Percentiles rank a stretch among this genome's conserved stretches.
These are phyloP conservation scores for Vanessa atalanta DNA, from an alignment of 1,140 invertebrate genomes.

Conservation along the genomic window DNA sequence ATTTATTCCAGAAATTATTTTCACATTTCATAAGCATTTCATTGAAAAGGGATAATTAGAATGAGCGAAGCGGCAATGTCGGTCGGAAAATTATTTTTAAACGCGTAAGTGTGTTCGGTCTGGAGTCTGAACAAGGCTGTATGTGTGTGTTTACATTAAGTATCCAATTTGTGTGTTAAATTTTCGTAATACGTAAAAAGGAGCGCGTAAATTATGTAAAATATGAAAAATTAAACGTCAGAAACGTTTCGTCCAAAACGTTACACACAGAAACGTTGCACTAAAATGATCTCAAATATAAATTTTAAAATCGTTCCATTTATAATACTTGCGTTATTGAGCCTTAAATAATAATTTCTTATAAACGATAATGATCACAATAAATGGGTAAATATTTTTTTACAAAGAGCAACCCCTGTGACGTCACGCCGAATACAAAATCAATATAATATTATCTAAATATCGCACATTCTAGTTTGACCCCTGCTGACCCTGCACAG, in stretches of 20 bases:
- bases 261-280: too few species aligned
- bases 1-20: slow-evolving; percentile 30
- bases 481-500: slow-evolving; percentile 6
- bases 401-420: not conserved
- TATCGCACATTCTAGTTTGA: not conserved
- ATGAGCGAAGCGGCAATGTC: slow-evolving; percentile 4
- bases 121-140: not conserved
- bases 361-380: too few species aligned
- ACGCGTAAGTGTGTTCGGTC: not conserved
- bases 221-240: too few species aligned
- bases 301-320: too few species aligned
- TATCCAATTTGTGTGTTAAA: not conserved
- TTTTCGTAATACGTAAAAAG: not conserved
- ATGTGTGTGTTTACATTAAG: not conserved
- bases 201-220: too few species aligned
- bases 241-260: too few species aligned
- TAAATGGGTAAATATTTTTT: too few species aligned
- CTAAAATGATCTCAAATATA: too few species aligned
- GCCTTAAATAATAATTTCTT: too few species aligned
- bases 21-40: slow-evolving; percentile 21
- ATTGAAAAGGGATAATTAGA: slow-evolving; percentile 29
- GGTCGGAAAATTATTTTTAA: slow-evolving; percentile 18
- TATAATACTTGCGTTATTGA: too few species aligned
- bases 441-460: slow-evolving; percentile 3
- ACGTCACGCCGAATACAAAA: not conserved